phyloP scores from a whole-genome alignment of 2,797 vertebrate genomes.

The Sebastes kiyomatsui region DNA sequence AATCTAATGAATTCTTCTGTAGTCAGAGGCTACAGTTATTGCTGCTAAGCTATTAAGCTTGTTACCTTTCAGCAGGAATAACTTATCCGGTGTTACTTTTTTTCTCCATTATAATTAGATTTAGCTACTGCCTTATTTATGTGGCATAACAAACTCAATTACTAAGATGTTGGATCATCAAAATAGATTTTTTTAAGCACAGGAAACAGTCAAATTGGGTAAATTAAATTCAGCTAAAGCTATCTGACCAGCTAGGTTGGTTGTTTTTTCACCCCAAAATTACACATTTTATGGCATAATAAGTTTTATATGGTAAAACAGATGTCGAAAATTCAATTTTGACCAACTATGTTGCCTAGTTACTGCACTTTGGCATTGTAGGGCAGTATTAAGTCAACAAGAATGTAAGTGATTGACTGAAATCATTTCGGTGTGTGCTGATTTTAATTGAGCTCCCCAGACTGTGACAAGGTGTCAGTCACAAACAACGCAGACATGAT shows the following conservation, averaged over 20 bases:
- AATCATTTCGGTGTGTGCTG: neutral
- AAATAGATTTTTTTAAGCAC: neutral
- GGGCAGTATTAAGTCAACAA: neutral
- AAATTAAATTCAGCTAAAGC: neutral
- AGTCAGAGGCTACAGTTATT: neutral
- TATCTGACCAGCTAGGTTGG: too few species aligned
- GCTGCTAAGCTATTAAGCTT: neutral
- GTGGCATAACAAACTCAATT: neutral
- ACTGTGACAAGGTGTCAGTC: constrained; percentile 32
- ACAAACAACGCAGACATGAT: constrained; percentile 24
- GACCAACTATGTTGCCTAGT: neutral
- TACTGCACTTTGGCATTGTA: neutral
- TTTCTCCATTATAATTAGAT: neutral
- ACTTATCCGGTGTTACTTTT: neutral
- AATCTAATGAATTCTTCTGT: neutral
- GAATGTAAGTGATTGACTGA: neutral
- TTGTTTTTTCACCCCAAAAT: too few species aligned
- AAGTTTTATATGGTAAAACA: neutral
- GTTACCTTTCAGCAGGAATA: neutral
- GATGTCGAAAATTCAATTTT: neutral
- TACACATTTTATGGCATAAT: too few species aligned
- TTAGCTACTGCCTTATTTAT: neutral
- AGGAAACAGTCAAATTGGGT: neutral
- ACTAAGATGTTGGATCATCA: neutral
- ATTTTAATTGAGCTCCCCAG: constrained; percentile 25